Evolutionary conservation across 2,888 invertebrate genomes (phyloP).

Genomic region (Unio delphinus): DNA sequence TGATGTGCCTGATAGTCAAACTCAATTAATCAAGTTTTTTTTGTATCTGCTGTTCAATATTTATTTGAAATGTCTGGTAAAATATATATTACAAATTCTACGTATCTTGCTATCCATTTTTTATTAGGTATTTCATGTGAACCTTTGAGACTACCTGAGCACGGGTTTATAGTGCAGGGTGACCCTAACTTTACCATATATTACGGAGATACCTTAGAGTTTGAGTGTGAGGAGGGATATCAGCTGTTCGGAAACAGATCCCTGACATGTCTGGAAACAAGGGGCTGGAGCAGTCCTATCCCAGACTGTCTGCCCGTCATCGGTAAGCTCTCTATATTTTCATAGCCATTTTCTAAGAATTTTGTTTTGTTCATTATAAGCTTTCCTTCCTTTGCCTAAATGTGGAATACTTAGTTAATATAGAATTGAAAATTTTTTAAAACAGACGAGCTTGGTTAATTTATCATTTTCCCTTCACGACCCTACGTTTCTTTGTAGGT

Average conservation of each 20-base stretch:
- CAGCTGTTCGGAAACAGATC: conserved; percentile 39
- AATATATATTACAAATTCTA: neutral
- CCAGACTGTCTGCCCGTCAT: conserved; percentile 24
- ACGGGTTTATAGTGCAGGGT: conserved; percentile 29
- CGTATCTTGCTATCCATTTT: neutral
- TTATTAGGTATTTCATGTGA: conserved; percentile 31
- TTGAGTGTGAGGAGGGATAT: conserved; percentile 51
- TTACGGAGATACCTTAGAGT: conserved; percentile 31
- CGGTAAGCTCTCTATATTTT: neutral
- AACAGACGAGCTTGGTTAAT: too few relatives aligned
- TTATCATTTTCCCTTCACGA: too few relatives aligned
- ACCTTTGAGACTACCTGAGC: conserved; percentile 22
- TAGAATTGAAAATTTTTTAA: too few relatives aligned
- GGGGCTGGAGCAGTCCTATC: conserved; percentile 45
- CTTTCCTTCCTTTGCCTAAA: neutral
- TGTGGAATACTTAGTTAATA: neutral
- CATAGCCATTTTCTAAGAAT: neutral
- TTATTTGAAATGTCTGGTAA: too few relatives aligned
- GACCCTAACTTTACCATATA: conserved; percentile 12
- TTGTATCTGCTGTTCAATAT: too few relatives aligned
- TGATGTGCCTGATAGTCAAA: too few relatives aligned
- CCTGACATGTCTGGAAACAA: conserved; percentile 53
- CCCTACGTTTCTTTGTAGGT: too few relatives aligned
- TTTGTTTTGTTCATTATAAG: neutral
- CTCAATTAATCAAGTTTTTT: too few relatives aligned